Evolutionary conservation across 2,113 vertebrate genomes (phyloP).

Genomic region (Budorcas taxicolor): DNA sequence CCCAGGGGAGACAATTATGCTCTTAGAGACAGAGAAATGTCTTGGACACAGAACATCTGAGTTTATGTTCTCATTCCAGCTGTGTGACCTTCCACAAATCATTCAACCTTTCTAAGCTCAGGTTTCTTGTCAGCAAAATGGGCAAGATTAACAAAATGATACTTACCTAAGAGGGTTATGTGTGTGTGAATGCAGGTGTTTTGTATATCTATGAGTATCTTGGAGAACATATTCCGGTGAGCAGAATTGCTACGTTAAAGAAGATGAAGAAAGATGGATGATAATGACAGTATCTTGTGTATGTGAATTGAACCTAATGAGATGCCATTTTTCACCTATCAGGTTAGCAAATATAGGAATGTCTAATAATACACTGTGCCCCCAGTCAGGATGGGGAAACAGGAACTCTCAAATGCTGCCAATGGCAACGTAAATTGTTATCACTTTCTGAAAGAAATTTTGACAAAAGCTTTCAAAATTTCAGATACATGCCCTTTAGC

Average conservation of each 20-base stretch:
- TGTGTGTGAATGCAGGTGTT: background rate
- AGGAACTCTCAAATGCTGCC: background rate
- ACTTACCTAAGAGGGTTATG: background rate
- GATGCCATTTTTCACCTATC: background rate
- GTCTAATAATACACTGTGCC: background rate
- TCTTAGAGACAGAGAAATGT: background rate
- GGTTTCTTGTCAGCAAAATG: background rate
- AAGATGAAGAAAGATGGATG: background rate
- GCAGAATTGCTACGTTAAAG: background rate
- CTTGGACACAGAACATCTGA: background rate
- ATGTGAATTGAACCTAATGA: background rate
- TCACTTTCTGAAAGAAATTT: background rate
- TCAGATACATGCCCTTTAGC: background rate
- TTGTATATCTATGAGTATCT: background rate
- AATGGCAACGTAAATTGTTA: background rate
- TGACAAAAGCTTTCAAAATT: background rate
- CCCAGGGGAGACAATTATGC: background rate
- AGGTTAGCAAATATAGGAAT: background rate
- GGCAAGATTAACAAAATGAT: background rate
- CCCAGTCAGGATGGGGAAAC: background rate
- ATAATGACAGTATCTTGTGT: background rate
- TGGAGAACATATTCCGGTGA: background rate
- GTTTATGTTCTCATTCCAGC: background rate
- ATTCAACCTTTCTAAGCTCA: background rate
- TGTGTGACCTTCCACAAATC: background rate